Evolutionary conservation across 2,888 invertebrate species (phyloP), one percentile per base, ranked within the genome.

Genomic region (Spialia ferax): DNA sequence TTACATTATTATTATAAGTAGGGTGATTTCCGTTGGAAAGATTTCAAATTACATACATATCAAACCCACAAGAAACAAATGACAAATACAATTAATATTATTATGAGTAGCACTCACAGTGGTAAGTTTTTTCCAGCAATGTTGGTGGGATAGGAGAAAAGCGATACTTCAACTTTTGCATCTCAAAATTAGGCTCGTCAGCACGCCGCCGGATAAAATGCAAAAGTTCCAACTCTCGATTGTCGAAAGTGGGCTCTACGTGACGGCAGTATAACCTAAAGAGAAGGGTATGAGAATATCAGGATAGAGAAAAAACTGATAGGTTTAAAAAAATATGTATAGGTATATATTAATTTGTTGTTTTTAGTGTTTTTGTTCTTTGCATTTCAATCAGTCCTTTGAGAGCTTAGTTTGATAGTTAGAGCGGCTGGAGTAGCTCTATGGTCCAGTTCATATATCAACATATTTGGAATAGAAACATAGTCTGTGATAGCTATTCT

Each of bases 191-290:
- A 0, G 84, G 73, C 42, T 92, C 91, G 45, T 89, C 86, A 35
- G 81, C 83, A 15, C 93, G 84, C 1, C 93, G 83, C 50, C 82
- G 78, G 48, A 91, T 75, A 73, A 93, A 93, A 70, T 91, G 89
- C 0, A 85, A 77, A 1, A 93, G 79, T 67, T 91, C 91, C 0
- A 82, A 79, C 59, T 88, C 86, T 0, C 84, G 82, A 1, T 79
- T 76, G 11, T 87, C 84, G 55, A 91, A 92, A 64, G 85, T 77
- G 0, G 85, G 88, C n/a, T 93, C 93, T 10, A 93, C 82, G 70
- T 92, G 90, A 1, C 86, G 86, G 70, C 93, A 93, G 66, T 93
- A 93, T 15, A 93, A 74, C 93, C 93, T 93, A 70, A 1, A 54
- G 5, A 38, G 8, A 35, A 42, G 32, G 10, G 6, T 42, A 15